phyloP scores from a whole-genome alignment of 2,888 invertebrate genomes.

The Cepaea hortensis region DNA sequence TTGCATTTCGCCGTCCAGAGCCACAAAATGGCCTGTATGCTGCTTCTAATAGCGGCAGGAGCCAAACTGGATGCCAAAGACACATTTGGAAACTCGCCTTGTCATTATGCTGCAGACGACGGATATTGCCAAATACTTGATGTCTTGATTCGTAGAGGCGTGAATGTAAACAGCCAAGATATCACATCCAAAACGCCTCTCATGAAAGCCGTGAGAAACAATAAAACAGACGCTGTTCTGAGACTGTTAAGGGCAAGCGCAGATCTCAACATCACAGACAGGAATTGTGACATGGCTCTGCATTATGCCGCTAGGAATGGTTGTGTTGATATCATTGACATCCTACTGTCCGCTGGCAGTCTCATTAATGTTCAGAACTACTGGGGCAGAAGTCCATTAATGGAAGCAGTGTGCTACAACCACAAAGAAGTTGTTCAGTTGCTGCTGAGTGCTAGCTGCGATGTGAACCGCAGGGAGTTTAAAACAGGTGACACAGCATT shows the following conservation, averaged over 20 bases:
- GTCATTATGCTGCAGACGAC: constrained; percentile 76
- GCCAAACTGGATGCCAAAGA: constrained; percentile 75
- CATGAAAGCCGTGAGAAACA: constrained; percentile 76
- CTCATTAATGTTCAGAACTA: constrained; percentile 75
- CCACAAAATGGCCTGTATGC: constrained; percentile 75
- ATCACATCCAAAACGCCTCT: constrained; percentile 76
- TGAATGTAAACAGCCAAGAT: constrained; percentile 74
- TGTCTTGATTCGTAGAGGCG: constrained; percentile 72
- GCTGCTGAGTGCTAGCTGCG: constrained; percentile 70
- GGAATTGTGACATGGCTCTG: constrained; percentile 75
- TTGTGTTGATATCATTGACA: constrained; percentile 72
- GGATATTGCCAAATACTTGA: constrained; percentile 74
- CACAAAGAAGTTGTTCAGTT: constrained; percentile 73
- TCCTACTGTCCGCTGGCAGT: constrained; percentile 72
- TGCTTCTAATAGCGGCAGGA: constrained; percentile 73
- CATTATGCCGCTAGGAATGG: constrained; percentile 75
- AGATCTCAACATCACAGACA: constrained; percentile 74
- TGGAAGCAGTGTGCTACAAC: constrained; percentile 76
- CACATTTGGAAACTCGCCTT: constrained; percentile 76
- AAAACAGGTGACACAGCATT: constrained; percentile 75
- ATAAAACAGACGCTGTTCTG: constrained; percentile 74
- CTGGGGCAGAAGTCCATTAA: constrained; percentile 76
- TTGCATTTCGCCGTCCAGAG: constrained; percentile 75
- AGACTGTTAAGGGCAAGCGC: constrained; percentile 71
- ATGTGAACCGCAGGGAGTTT: constrained; percentile 74